phyloP scores from a whole-genome alignment of 2,797 vertebrate species.

The Pitangus sulphuratus region DNA sequence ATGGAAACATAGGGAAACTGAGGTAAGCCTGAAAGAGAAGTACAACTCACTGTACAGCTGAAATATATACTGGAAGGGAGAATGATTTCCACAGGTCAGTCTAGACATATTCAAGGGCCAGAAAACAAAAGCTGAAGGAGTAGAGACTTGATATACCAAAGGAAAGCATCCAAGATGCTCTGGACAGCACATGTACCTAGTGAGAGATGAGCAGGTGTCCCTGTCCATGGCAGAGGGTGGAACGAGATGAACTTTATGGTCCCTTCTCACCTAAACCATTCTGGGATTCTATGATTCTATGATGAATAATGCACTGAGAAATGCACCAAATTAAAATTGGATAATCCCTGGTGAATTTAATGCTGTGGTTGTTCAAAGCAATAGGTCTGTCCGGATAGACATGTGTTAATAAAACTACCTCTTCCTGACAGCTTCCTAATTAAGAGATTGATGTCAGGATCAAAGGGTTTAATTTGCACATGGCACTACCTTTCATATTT shows the following conservation, averaged over 20 bases:
- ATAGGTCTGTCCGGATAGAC: not conserved
- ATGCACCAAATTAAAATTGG: not conserved
- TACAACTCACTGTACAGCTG: not conserved
- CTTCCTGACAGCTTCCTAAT: slow-evolving; percentile 36
- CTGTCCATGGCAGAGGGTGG: not conserved
- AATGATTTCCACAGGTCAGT: not conserved
- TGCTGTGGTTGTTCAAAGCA: slow-evolving; percentile 11
- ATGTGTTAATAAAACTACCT: not conserved
- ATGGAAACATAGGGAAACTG: not conserved
- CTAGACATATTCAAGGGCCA: not conserved
- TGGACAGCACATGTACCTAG: not conserved
- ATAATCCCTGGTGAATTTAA: not conserved
- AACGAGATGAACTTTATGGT: not conserved
- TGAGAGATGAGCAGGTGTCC: not conserved
- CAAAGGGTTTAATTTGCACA: slow-evolving; percentile 34
- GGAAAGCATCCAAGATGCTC: not conserved
- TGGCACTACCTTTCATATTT: not conserved
- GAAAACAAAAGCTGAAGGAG: not conserved
- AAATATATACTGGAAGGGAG: not conserved
- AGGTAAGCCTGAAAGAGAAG: not conserved
- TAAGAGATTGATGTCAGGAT: slow-evolving; percentile 58
- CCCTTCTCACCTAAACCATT: not conserved
- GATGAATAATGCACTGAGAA: not conserved
- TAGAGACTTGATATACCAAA: not conserved
- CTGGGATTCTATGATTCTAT: not conserved